These are phyloP conservation scores for Acrossocheilus wenchowensis DNA, from an alignment of 2,797 vertebrate species.

Conservation along the genomic window DNA sequence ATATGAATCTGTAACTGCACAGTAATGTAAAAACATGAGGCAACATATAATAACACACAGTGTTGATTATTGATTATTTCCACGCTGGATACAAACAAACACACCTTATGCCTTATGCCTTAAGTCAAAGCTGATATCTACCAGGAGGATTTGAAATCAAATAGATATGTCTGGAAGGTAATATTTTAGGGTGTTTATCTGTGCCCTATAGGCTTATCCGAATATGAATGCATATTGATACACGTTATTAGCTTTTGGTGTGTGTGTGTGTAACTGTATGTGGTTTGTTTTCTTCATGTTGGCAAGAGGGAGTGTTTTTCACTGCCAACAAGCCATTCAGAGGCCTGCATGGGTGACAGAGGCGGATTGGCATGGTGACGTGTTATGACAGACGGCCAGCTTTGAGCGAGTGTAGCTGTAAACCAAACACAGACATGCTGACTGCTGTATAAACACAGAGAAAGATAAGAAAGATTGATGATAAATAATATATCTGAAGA, in stretches of 20 bases:
- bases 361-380: conserved; percentile 44
- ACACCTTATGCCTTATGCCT: not conserved
- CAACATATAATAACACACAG: not conserved
- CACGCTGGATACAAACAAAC: not conserved
- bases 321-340: conserved; percentile 32
- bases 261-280: conserved; percentile 15
- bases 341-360: conserved; percentile 10
- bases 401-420: conserved; percentile 37
- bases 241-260: not conserved
- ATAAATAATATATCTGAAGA: conserved; percentile 6
- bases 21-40: conserved; percentile 2
- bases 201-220: not conserved
- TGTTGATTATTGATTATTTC: conserved; percentile 6
- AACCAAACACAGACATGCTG: conserved; percentile 48
- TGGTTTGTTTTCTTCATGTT: conserved; percentile 23
- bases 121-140: too few relatives aligned
- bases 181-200: conserved; percentile 15
- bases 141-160: not conserved
- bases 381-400: conserved; percentile 48
- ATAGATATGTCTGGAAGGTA: not conserved
- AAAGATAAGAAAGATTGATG: conserved; percentile 22
- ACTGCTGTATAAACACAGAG: conserved; percentile 45
- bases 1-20: not conserved
- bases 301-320: conserved; percentile 37
- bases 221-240: not conserved